Evolutionary conservation across 2,113 vertebrate genomes (phyloP), one percentile per base, ranked within the genome.

Genomic region (Eleginops maclovinus): DNA sequence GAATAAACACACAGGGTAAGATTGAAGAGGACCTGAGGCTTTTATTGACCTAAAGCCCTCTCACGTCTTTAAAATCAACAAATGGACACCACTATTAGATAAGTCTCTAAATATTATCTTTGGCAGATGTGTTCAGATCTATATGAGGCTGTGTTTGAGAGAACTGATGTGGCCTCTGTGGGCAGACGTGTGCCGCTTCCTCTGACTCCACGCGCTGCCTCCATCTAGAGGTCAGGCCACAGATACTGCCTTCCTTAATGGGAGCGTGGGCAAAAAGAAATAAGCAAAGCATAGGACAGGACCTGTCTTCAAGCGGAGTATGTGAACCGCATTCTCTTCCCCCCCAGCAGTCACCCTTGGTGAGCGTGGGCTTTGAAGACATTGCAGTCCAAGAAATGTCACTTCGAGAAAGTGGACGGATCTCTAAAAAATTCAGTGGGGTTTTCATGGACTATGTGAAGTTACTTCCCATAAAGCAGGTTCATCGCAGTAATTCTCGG

Each of bases 151-250:
- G 69, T 72, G 72, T 80, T 51, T 2, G n/a, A 54, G 62, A 41
- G n/a, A 77, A 2, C 19, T 17, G 63, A 60, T n/a, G 16, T 66
- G 43, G 73, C 72, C 62, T 78, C 51, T 51, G 75, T 72, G 82
- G 86, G 75, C 70, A 64, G 75, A 68, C 12, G 1, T 36, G 24
- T 22, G 53, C 56, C 43, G 59, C 70, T 72, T 50, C 70, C 65
- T 77, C 36, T 75, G 66, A 73, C 61, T 64, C 68, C 82, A 24
- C 51, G 19, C 19, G 60, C 58, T 84, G 74, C 83, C 81, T 85
- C 81, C 83, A 78, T 80, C 79, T 79, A 70, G 70, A 87, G 89
- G 87, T 92, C 89, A 93, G 75, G 53, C 43, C 65, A 4, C 2
- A 13, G 78, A 70, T n/a, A 28, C 53, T 43, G 41, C 66, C 36